Conservation (phyloP, 1,140 invertebrate species). For the Trichomalopsis sarcophagae region DNA sequence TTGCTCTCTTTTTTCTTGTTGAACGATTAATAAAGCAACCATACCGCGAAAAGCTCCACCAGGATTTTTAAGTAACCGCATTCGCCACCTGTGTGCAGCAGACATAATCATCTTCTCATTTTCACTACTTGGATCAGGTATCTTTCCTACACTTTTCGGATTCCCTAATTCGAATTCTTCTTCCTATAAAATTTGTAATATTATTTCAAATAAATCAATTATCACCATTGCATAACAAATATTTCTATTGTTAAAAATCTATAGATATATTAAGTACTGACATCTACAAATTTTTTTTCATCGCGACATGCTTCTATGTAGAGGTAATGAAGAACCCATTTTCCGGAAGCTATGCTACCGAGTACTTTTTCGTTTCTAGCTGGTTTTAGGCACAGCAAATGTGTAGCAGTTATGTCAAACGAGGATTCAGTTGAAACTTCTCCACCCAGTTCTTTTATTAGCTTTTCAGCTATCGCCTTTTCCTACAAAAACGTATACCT, state of each 20-base stretch:
- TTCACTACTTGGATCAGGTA: slow-evolving; percentile 69
- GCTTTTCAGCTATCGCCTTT: slow-evolving; percentile 68
- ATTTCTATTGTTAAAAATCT: slow-evolving; percentile 19
- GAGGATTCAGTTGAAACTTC: slow-evolving; percentile 77
- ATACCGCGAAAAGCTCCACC: slow-evolving; percentile 81
- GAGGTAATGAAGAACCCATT: slow-evolving; percentile 88
- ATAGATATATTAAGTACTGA: slow-evolving; percentile 66
- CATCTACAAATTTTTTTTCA: slow-evolving; percentile 81
- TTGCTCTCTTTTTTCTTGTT: slow-evolving; percentile 78
- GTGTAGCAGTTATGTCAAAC: slow-evolving; percentile 83
- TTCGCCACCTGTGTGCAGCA: slow-evolving; percentile 81
- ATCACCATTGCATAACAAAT: not conserved
- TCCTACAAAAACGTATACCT: slow-evolving; percentile 65
- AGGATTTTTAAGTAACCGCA: slow-evolving; percentile 67
- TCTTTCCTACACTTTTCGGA: slow-evolving; percentile 74
- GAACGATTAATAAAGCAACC: slow-evolving; percentile 82
- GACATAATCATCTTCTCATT: slow-evolving; percentile 75
- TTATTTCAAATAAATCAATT: not conserved
- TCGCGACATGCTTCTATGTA: slow-evolving; percentile 83
- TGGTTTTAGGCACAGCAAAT: slow-evolving; percentile 84
- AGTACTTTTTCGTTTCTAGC: slow-evolving; percentile 91
- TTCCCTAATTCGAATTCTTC: slow-evolving; percentile 87
- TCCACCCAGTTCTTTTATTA: slow-evolving; percentile 82
- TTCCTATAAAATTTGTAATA: slow-evolving; percentile 76
- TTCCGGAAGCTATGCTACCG: slow-evolving; percentile 87